phyloP scores from a whole-genome alignment of 2,797 vertebrate species.

The Clarias platycephalus region DNA sequence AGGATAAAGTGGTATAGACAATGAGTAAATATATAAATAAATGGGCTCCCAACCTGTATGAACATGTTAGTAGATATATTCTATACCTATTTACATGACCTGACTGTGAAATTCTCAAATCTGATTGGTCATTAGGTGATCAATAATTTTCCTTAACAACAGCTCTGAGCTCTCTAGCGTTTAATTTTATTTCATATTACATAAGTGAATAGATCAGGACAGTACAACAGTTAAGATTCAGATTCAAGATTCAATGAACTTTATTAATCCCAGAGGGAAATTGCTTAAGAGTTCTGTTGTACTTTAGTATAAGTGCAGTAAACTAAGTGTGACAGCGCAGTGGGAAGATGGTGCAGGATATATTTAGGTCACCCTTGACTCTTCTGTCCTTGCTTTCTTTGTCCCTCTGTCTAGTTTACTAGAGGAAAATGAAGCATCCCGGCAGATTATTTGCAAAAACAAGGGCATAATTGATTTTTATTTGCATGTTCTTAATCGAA shows the following conservation, averaged over 20 bases:
- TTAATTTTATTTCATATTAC: not conserved
- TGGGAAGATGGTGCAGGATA: slow-evolving; percentile 61
- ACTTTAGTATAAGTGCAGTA: not conserved
- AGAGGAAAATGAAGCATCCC: not conserved
- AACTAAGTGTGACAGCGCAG: slow-evolving; percentile 55
- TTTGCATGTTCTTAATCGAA: not conserved
- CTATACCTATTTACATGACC: not conserved
- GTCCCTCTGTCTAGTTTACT: slow-evolving; percentile 12
- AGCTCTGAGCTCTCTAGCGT: not conserved
- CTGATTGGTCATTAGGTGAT: not conserved
- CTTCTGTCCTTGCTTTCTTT: slow-evolving; percentile 29
- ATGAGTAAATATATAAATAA: accelerated
- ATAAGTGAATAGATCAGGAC: not conserved
- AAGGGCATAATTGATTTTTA: not conserved
- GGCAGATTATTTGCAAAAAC: not conserved
- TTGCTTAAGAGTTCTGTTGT: not conserved
- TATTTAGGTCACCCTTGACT: slow-evolving; percentile 54
- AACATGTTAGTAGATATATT: not conserved
- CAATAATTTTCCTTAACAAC: not conserved
- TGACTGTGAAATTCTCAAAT: not conserved
- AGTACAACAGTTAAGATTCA: no score
- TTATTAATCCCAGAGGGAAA: no score
- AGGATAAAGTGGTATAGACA: no score
- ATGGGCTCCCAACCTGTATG: no score
- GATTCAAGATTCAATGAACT: no score